Conservation (phyloP, 2,113 vertebrate genomes). For the Ailuropoda melanoleuca region DNA sequence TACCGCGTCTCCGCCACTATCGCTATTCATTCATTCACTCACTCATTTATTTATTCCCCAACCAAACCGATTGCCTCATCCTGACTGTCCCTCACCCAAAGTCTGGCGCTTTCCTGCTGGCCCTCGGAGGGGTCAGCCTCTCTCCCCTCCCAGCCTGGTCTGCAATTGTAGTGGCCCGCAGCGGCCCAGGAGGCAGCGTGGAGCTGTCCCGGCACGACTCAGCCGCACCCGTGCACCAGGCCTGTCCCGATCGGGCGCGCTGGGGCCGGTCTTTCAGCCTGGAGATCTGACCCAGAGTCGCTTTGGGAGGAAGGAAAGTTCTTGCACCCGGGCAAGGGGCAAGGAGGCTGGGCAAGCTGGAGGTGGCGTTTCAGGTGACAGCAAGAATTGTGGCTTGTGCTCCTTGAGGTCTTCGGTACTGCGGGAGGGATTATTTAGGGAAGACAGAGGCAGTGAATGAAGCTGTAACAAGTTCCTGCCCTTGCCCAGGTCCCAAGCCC, state of each 20-base stretch:
- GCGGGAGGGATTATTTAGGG: neutral
- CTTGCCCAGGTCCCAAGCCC: neutral
- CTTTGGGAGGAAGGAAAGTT: neutral
- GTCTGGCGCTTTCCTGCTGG: neutral
- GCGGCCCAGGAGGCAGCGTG: constrained; percentile 31
- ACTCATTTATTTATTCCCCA: neutral
- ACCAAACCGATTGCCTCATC: neutral
- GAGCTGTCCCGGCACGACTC: constrained; percentile 64
- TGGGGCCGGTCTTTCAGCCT: neutral
- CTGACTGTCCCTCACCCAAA: neutral
- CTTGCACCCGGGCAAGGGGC: neutral
- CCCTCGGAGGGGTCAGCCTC: neutral
- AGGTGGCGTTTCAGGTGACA: neutral
- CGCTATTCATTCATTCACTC: neutral
- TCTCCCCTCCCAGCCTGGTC: neutral
- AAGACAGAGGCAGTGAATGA: neutral
- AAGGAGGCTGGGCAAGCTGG: neutral
- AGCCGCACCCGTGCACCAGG: constrained; percentile 40
- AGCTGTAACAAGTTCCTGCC: neutral
- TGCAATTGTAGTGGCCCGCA: neutral
- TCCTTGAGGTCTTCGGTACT: neutral
- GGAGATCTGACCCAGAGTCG: neutral
- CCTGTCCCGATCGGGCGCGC: neutral
- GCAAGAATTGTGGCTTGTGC: neutral
- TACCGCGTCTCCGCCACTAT: neutral